These are phyloP conservation scores for Monodelphis domestica DNA, from an alignment of 2,797 vertebrate genomes.

Conservation along the genomic window DNA sequence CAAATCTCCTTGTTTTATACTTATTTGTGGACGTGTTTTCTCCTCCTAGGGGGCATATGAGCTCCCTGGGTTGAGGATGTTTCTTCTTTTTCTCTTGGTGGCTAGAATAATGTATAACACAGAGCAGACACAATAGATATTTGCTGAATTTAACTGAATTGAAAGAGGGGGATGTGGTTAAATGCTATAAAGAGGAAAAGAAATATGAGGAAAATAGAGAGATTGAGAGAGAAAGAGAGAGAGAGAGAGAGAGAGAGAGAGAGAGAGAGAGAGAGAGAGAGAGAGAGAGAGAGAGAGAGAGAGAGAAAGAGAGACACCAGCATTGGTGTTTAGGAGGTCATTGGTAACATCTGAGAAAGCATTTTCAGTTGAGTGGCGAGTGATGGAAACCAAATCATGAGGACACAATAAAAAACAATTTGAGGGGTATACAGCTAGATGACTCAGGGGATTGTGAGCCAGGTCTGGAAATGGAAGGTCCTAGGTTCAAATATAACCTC, in stretches of 20 bases:
- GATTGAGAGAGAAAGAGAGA: not conserved
- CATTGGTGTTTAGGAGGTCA: not conserved
- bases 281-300: no score
- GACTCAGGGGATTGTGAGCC: no score
- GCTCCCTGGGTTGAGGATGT: not conserved
- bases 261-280: no score
- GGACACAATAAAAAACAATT: not conserved
- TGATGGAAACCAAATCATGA: not conserved
- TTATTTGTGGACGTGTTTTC: not conserved
- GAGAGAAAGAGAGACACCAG: no score
- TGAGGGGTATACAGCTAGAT: no score
- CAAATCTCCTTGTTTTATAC: not conserved
- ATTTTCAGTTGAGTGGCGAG: not conserved
- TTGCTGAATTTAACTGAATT: not conserved
- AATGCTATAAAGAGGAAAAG: not conserved
- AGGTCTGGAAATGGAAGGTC: no score
- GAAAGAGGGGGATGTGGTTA: not conserved
- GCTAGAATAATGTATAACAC: not conserved
- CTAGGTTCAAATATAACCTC: no score
- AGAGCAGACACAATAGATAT: not conserved
- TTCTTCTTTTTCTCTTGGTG: not conserved
- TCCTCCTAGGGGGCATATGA: not conserved
- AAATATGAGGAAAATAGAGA: no score
- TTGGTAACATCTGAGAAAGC: not conserved
- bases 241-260: no score